Evolutionary conservation across 2,888 invertebrate species (phyloP).

Genomic region (Muscina levida): DNA sequence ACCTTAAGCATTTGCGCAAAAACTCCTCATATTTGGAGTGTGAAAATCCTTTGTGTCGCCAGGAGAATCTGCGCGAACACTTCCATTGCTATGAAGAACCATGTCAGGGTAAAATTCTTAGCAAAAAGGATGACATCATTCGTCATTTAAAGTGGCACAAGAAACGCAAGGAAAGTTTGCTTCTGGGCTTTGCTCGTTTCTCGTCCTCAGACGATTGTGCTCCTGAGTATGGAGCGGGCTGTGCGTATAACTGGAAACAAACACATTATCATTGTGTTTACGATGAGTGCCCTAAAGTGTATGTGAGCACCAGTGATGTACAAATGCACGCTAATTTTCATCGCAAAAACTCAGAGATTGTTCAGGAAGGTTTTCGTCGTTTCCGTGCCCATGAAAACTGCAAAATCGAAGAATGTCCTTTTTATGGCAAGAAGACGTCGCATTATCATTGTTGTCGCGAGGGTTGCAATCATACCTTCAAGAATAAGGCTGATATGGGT

Average conservation of each 20-base stretch:
- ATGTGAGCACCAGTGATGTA: constrained; percentile 98
- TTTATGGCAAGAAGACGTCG: constrained; percentile 96
- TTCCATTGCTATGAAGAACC: constrained; percentile 91
- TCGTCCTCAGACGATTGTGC: constrained; percentile 97
- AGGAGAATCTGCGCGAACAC: constrained; percentile 86
- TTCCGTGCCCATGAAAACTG: constrained; percentile 98
- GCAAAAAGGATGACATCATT: constrained; percentile 99
- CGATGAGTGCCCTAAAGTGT: constrained; percentile 95
- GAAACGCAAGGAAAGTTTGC: constrained; percentile 97
- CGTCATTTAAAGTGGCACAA: constrained; percentile 99
- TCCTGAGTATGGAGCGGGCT: constrained; percentile 87
- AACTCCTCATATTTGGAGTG: constrained; percentile 79
- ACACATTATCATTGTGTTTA: constrained; percentile 95
- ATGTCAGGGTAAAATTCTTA: constrained; percentile 90
- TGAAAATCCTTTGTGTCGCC: constrained; percentile 77
- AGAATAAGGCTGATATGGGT: constrained; percentile 99
- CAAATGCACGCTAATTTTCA: constrained; percentile 99
- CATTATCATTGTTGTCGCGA: constrained; percentile 97
- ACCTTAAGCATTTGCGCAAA: constrained; percentile 77
- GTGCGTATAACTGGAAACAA: constrained; percentile 89
- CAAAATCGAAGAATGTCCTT: constrained; percentile 93
- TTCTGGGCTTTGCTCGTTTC: constrained; percentile 91
- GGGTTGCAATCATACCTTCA: constrained; percentile 96
- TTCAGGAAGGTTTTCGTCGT: constrained; percentile 98
- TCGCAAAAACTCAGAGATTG: constrained; percentile 97